These are phyloP conservation scores for Drosophila funebris DNA, from an alignment of 1,140 invertebrate genomes.

Conservation along the genomic window DNA sequence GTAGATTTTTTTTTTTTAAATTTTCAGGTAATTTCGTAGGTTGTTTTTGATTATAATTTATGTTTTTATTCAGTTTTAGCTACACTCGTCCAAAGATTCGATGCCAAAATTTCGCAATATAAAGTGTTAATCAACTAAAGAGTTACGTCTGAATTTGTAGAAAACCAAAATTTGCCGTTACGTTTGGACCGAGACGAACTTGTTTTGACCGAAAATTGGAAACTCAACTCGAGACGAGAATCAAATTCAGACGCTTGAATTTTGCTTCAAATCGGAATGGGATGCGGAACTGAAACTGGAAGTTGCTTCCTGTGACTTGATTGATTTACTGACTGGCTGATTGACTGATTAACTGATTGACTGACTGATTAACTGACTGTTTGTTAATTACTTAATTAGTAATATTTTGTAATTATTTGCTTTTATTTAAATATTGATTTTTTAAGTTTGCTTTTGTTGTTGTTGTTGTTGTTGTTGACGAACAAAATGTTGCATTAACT, in stretches of 20 bases:
- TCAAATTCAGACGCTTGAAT: conserved; percentile 82
- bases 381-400: conserved; percentile 30
- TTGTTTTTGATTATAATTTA: conserved; percentile 57
- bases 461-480: conserved; percentile 54
- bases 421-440: no score
- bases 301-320: conserved; percentile 38
- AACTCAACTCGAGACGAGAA: conserved; percentile 66
- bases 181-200: conserved; percentile 57
- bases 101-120: conserved; percentile 70
- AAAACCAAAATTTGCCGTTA: conserved; percentile 69
- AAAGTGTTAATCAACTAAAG: conserved; percentile 65
- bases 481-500: conserved; percentile 64
- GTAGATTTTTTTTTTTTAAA: conserved; percentile 70
- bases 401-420: conserved; percentile 32
- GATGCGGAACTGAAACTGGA: conserved; percentile 62
- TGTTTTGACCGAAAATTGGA: conserved; percentile 61
- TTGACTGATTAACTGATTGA: conserved; percentile 22
- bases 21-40: conserved; percentile 83
- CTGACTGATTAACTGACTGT: conserved; percentile 53
- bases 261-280: conserved; percentile 77
- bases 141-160: conserved; percentile 81
- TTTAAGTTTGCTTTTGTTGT: conserved; percentile 44
- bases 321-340: conserved; percentile 17
- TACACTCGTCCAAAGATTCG: conserved; percentile 52
- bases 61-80: conserved; percentile 16